These are phyloP conservation scores for Euwallacea similis DNA, from an alignment of 1,140 invertebrate species.

Conservation along the genomic window DNA sequence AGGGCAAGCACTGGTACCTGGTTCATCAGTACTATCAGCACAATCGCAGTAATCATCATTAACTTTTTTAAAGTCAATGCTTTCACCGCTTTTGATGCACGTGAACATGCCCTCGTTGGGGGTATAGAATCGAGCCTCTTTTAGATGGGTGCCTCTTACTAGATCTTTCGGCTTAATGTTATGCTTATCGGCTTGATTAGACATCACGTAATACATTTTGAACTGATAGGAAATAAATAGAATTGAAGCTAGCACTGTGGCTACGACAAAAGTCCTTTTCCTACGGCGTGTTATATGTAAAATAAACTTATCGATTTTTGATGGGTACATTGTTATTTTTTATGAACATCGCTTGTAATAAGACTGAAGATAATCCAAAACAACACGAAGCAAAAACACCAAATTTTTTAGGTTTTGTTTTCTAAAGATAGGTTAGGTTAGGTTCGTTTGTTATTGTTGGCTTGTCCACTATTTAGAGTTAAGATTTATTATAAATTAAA, in stretches of 20 bases:
- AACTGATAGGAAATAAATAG: conserved; percentile 48
- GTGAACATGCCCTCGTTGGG: conserved; percentile 52
- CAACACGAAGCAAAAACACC: too few relatives aligned
- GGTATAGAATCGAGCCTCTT: conserved; percentile 51
- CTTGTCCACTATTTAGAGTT: background rate
- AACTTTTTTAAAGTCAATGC: conserved; percentile 65
- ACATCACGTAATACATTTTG: conserved; percentile 40
- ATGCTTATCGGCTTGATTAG: conserved; percentile 1
- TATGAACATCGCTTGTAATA: background rate
- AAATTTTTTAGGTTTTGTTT: too few relatives aligned
- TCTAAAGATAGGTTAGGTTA: too few relatives aligned
- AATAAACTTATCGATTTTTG: conserved; percentile 5
- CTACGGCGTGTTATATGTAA: conserved; percentile 25
- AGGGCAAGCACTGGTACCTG: conserved; percentile 73
- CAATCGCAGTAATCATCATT: conserved; percentile 99
- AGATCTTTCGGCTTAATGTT: conserved; percentile 2
- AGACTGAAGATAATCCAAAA: background rate
- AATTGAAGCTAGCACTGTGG: conserved; percentile 38
- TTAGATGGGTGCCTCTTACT: conserved; percentile 46
- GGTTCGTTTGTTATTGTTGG: background rate
- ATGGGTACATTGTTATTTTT: conserved; percentile 14
- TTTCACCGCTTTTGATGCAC: conserved; percentile 53
- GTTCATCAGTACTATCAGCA: conserved; percentile 91
- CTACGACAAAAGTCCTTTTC: conserved; percentile 30
- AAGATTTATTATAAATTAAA: background rate